Evolutionary conservation across 2,113 vertebrate genomes (phyloP), one percentile per base, ranked within the genome.

Genomic region (Anguilla rostrata): DNA sequence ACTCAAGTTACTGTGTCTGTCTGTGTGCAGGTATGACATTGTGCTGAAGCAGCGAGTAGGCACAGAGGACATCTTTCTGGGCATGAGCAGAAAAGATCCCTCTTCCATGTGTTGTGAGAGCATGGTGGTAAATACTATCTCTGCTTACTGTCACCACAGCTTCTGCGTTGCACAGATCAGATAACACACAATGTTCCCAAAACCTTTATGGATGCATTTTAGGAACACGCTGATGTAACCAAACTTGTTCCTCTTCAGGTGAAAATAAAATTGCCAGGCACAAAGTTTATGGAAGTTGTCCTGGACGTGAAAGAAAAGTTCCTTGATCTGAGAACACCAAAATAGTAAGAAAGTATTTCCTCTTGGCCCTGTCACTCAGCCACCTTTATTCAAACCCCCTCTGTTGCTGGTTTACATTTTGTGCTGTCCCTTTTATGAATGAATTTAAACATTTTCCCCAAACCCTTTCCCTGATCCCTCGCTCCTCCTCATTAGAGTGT

Each of bases 91-190:
- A 88, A 99, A 98, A 88, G 95, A 99, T 40, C 91, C 95, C 2
- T 99, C 98, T 39, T 97, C 97, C 63, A 97, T 98, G 90, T 97
- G 97, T 91, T 99, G 98, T 93, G 96, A 98, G 60, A 96, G 96
- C 78, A 92, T 99, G 91, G 92, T 98, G 97, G 98, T 99, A 95
- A 41, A 39, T 26, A 81, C 22, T 22, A 6, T 43, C 78, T 40
- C 79, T 41, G 43, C 81, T 20, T n/a, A 53, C 46, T 39, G 56
- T 16, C 53, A 34, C 41, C 71, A 34, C 16, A 82, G 18, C 81
- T 41, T 16, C 40, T n/a, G 20, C 46, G 0, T 56, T 9, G 16
- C 49, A 57, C 82, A 66, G 20, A 26, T 66, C 60, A 66, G 18
- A 66, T 66, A 26, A 26, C 60, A 63, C 20, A 66, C 12, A 20